phyloP scores from a whole-genome alignment of 2,888 invertebrate genomes.

The Gandaritis pyraliata region DNA sequence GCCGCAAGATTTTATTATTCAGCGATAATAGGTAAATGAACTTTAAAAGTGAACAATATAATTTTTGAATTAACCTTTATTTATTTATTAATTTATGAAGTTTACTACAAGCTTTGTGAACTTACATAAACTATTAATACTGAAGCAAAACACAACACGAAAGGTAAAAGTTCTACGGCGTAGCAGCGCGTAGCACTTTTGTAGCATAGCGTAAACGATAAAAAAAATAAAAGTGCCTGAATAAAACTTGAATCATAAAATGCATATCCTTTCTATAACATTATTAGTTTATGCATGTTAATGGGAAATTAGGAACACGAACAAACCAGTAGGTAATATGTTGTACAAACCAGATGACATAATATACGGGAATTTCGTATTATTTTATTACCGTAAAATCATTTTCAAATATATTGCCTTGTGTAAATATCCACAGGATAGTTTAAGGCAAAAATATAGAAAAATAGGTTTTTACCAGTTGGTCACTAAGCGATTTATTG shows the following conservation, averaged over 20 bases:
- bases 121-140: too few relatives aligned
- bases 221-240: too few relatives aligned
- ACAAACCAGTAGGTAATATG: too few relatives aligned
- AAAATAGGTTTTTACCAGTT: neutral
- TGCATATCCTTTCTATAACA: too few relatives aligned
- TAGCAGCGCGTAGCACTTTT: constrained; percentile 18
- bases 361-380: constrained; percentile 8
- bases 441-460: neutral
- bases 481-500: too few relatives aligned
- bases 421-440: constrained; percentile 4
- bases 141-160: neutral
- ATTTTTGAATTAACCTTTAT: too few relatives aligned
- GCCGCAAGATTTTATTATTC: neutral
- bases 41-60: neutral
- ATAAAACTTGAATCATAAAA: too few relatives aligned
- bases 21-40: neutral
- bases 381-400: constrained; percentile 2
- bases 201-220: constrained; percentile 7
- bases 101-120: too few relatives aligned
- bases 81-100: too few relatives aligned
- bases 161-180: constrained; percentile 23
- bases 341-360: constrained; percentile 17
- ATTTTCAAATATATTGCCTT: constrained; percentile 1
- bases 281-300: too few relatives aligned
- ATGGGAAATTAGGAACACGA: too few relatives aligned